Evolutionary conservation across 2,113 vertebrate genomes (phyloP), one percentile per base, ranked within the genome.

Genomic region (Galeopterus variegatus): DNA sequence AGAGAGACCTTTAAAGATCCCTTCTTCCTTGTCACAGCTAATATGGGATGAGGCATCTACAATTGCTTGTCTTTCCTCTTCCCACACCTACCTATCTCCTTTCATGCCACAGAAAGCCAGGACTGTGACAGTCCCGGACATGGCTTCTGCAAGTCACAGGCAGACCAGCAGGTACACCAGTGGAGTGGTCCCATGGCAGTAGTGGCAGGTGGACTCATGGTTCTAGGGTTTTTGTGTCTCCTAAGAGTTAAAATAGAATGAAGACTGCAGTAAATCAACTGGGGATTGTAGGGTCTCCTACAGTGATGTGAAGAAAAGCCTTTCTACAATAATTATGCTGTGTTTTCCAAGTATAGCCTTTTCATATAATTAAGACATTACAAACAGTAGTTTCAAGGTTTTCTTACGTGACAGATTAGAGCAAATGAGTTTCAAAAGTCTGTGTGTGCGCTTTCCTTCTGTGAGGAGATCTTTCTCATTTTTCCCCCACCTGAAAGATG

Each of bases 151-250:
- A 19, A 80, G 14, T 31, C 72, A 64, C 41, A n/a, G 41, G 72
- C 13, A 23, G 79, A 19, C 77, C 18, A 26, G 77, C 1, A 6
- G 54, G 31, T 13, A 23, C 72, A 1, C 21, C 5, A 8, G 24
- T 0, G 19, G 24, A 31, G 70, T 2, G 21, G 65, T 6, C 36
- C 50, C 10, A 2, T 5, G 24, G 9, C 11, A 2, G 19, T 2
- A 73, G 26, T 11, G 31, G 26, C 41, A 23, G 70, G 23, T 0
- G 0, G 64, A 72, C 4, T 18, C 36, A 24, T 41, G 2, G 33
- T 41, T 83, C 14, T 41, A 64, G 21, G n/a, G 17, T 31, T 23
- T 82, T 48, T 62, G 8, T 15, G 21, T 70, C 54, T n/a, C 85
- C 36, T 50, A 5, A 33, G 50, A 48, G 56, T 10, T 56, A 6